phyloP scores from a whole-genome alignment of 2,888 invertebrate genomes.

The Timandra comae region DNA sequence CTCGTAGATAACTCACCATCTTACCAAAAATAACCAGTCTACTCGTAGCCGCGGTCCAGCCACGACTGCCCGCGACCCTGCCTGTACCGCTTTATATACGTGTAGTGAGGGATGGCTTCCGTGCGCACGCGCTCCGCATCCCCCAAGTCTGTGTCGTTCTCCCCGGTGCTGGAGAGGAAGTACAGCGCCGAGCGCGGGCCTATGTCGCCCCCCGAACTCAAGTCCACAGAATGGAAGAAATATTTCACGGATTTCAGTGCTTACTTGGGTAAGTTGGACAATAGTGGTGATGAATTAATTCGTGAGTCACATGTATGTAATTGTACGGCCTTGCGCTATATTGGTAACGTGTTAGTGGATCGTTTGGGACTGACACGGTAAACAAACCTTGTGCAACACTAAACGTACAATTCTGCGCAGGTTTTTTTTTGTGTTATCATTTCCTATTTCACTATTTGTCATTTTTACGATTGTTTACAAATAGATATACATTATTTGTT shows the following conservation, averaged over 20 bases:
- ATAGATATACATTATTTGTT: no score
- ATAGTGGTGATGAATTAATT: slow-evolving; percentile 31
- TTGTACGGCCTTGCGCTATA: slow-evolving; percentile 70
- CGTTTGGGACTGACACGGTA: slow-evolving; percentile 54
- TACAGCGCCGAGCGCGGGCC: slow-evolving; percentile 66
- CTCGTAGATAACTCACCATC: slow-evolving; percentile 63
- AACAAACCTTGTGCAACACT: slow-evolving; percentile 63
- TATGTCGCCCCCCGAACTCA: slow-evolving; percentile 50
- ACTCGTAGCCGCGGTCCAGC: slow-evolving; percentile 61
- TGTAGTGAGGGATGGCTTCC: slow-evolving; percentile 71
- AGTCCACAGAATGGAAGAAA: slow-evolving; percentile 62
- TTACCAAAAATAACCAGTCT: slow-evolving; percentile 68
- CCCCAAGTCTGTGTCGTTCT: slow-evolving; percentile 80
- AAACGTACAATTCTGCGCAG: no score
- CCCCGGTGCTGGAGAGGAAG: slow-evolving; percentile 77
- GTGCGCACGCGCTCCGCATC: slow-evolving; percentile 81
- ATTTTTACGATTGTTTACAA: no score
- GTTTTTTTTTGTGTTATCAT: no score
- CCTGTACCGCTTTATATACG: slow-evolving; percentile 59
- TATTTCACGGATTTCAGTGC: slow-evolving; percentile 73
- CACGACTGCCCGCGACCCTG: slow-evolving; percentile 60
- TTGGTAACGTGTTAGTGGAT: slow-evolving; percentile 64
- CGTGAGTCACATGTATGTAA: slow-evolving; percentile 61
- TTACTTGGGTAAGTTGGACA: slow-evolving; percentile 66
- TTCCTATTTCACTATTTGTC: no score